Evolutionary conservation across 2,888 invertebrate species (phyloP), one percentile per base, ranked within the genome.

Genomic region (Morinoia aosen): DNA sequence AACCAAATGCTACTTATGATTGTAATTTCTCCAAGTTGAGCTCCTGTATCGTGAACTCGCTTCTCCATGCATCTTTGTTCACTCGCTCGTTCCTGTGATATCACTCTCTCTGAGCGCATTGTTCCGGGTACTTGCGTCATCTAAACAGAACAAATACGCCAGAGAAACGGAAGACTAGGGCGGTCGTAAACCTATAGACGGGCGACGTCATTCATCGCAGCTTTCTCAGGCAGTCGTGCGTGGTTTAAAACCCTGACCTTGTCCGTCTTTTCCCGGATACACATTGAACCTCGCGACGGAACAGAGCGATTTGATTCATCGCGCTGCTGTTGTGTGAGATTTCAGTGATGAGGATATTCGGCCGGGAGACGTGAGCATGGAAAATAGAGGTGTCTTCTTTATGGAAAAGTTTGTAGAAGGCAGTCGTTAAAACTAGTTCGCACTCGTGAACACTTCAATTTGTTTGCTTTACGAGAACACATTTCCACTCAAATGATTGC

Each of bases 121-220:
- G 90, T 90, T 90, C 90, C 90, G 39, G 90, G 8, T 40, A 48
- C 90, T 90, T 90, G 19, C 90, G 40, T 90, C 90, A 90, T 19
- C 40, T 90, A 90, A 40, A 48, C 39, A 90, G 90, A 39, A 90
- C 90, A 39, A 90, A 90, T 90, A 40, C 90, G 7, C 39, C 90
- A 90, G 40, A 90, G 90, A 90, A 90, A 40, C 33, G 12, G 90
- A 12, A 12, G 90, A 12, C 39, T 90, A 33, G 11, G 40, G 39
- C 48, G 90, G 90, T 90, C 90, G 90, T 90, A 90, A 90, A 48
- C 90, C 48, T 39, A 48, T 48, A 90, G 90, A 90, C n/a, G 90
- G 39, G 48, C 39, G 90, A 12, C 39, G 90, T 40, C 90, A 48
- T 90, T 90, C 40, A 40, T 39, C 40, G 40, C 8, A 39, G 90